phyloP scores from a whole-genome alignment of 2,797 vertebrate species.

The Rhabdophis nuchalis region DNA sequence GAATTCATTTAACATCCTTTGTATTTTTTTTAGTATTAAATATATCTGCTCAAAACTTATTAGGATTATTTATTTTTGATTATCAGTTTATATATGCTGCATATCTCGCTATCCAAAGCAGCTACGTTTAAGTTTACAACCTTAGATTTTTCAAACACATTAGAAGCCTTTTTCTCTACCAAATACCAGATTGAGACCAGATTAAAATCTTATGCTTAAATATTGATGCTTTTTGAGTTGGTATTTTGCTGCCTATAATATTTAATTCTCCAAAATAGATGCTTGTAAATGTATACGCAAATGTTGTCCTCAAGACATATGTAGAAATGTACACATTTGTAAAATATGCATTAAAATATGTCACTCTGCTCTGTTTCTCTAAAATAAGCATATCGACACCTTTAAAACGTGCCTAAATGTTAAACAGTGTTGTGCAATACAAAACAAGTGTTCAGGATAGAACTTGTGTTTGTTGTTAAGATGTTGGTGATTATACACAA shows the following conservation, averaged over 20 bases:
- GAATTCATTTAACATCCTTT: neutral
- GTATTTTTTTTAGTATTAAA: neutral
- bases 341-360: slow-evolving; percentile 40
- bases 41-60: neutral
- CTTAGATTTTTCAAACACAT: neutral
- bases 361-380: slow-evolving; percentile 30
- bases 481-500: neutral
- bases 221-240: slow-evolving; percentile 2
- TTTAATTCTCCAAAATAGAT: slow-evolving; percentile 13
- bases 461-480: neutral
- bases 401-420: slow-evolving; percentile 23
- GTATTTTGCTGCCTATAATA: neutral
- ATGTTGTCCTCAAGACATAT: slow-evolving; percentile 11
- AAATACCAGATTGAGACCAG: neutral
- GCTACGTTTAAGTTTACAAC: slow-evolving; percentile 25
- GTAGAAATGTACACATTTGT: slow-evolving; percentile 13
- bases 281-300: neutral
- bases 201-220: neutral
- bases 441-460: neutral
- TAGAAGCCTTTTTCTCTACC: neutral
- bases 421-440: slow-evolving; percentile 18
- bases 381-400: slow-evolving; percentile 19
- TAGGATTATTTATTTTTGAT: neutral
- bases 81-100: neutral
- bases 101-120: neutral